Percentiles rank a stretch among this genome's conserved stretches.
These are phyloP conservation scores for Oenanthe melanoleuca DNA, from an alignment of 2,113 vertebrate genomes.

Conservation along the genomic window DNA sequence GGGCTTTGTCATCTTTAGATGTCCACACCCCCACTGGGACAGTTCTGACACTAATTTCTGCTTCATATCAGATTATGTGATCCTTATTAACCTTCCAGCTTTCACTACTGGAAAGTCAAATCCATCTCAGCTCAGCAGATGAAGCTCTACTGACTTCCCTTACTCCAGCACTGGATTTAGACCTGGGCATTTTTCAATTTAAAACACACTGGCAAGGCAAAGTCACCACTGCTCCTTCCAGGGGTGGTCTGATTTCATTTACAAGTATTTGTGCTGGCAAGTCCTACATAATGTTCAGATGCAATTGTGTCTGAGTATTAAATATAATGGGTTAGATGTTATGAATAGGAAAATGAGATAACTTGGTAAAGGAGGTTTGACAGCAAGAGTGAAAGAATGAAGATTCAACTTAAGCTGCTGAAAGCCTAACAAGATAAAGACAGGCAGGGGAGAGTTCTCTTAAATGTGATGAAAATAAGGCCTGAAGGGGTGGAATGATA, in stretches of 20 bases:
- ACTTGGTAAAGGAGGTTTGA: conserved; percentile 70
- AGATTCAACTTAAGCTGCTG: conserved; percentile 79
- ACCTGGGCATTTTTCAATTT: conserved; percentile 59
- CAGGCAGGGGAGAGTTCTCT: conserved; percentile 76
- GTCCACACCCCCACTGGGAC: neutral
- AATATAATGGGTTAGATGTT: conserved; percentile 67
- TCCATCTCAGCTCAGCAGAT: conserved; percentile 8
- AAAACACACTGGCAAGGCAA: conserved; percentile 23
- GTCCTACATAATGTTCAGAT: conserved; percentile 48
- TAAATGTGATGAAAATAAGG: conserved; percentile 82
- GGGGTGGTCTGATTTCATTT: conserved; percentile 62
- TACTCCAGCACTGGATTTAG: conserved; percentile 32
- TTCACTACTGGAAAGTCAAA: neutral
- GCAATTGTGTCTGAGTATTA: conserved; percentile 64
- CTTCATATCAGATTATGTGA: conserved; percentile 27
- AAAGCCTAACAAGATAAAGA: conserved; percentile 83
- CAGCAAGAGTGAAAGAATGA: conserved; percentile 76
- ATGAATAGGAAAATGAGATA: conserved; percentile 78
- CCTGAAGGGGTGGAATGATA: conserved; percentile 86
- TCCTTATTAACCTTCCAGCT: conserved; percentile 31
- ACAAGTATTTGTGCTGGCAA: conserved; percentile 58
- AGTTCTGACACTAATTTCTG: conserved; percentile 52
- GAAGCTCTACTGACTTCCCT: neutral
- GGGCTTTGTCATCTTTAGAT: neutral
- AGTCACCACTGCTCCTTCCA: conserved; percentile 1